Base-by-base conservation (phyloP, 2,888 invertebrate species). In the Strigamia maritima region DNA sequence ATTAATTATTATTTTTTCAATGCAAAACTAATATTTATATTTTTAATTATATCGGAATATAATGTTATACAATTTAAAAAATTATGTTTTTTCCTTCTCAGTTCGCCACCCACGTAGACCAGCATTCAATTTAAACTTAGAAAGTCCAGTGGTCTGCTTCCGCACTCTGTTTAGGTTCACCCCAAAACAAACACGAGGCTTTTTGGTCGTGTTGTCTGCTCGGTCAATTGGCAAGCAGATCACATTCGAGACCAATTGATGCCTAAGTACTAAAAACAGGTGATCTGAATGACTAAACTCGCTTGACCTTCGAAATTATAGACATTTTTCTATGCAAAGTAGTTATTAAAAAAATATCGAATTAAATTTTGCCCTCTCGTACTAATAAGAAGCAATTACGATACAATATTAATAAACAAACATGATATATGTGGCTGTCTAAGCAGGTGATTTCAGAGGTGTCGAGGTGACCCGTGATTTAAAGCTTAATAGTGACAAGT, bases 391-490 rank as follows among this genome's bases (percentile, higher is more conserved):
- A 1, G 70, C 70, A 70, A 70, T 70, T 70, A 70, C 70, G 4
- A n/a, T 70, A 28, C 26, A 70, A 28, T 70, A 70, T 70, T 28
- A 70, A 70, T 70, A 70, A 70, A 70, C 24, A 10, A 14, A 26
- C 12, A 70, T 70, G 70, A 70, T 28, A 70, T 28, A 70, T 70
- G 70, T 70, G 2, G 16, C 10, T n/a, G 28, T 28, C 70, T 28
- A 26, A 70, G 70, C 70, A 70, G 70, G 70, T 70, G 70, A 70
- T 70, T 14, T 28, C 26, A 70, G 70, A 70, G 70, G 70, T 70
- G 70, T 70, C 70, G 70, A 70, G 70, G 70, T 70, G 70, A 70
- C 26, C n/a, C 1, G 28, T 28, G 70, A 70, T 70, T 70, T 70
- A 70, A 28, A 26, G 70, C 28, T 70, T 70, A 70, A 70, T 70